Evolutionary conservation across 2,888 invertebrate genomes (phyloP), one percentile per base, ranked within the genome.

Genomic region (Boloria euphrosyne): DNA sequence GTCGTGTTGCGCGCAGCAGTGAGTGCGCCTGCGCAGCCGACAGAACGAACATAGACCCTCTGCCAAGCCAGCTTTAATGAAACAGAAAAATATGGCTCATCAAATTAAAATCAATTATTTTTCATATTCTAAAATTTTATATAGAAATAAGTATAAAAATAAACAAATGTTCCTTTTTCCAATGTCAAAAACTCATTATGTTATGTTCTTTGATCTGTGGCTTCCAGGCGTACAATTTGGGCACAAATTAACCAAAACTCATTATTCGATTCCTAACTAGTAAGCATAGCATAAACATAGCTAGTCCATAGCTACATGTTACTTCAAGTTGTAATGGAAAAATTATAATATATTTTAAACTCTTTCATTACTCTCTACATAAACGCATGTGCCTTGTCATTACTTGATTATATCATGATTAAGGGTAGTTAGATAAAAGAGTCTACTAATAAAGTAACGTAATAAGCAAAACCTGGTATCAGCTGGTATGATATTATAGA

Each of bases 21-120:
- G 90, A 86, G 67, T 93, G 92, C 75, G 98, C 96, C 80, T 99
- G 98, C 10, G 94, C 90, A 68, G 94, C 93, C 0, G 99, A 99
- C 75, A 98, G 94, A 58, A 99, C 98, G 89, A 98, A 99, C 99
- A 99, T 99, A 1, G 98, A 98, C 10, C 99, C 99, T 60, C 99
- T 94, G 16, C 96, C 95, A 14, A 98, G 90, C 89, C 96, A 94
- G 61, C 97, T 97, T 93, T 10, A 54, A 44, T 10, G n/a, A 38
- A 38, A 38, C 31, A 38, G 16, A 22, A 14, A 38, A n/a, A 0
- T 47, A 18, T 46, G 13, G 31, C 10, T 38, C 10, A 0, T 38
- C 31, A 46, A 6, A 46, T n/a, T 22, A 55, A 18, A 44, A 14
- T 17, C 22, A 14, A 16, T 13, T 17, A 17, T 50, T 5, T 27